Evolutionary conservation across 2,888 invertebrate species (phyloP), one percentile per base, ranked within the genome.

Genomic region (Philaethria dido): DNA sequence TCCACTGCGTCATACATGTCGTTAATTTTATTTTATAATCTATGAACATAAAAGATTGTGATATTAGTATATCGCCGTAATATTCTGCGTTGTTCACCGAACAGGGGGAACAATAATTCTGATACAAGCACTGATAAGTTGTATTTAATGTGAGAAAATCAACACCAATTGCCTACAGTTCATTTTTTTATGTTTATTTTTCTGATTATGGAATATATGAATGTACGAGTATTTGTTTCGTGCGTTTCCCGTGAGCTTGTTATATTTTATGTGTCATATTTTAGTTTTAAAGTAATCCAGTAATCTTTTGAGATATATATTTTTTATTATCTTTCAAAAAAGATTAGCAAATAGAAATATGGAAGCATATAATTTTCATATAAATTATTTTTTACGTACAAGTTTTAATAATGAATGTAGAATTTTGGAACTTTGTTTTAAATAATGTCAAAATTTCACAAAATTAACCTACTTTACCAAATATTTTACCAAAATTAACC

Each of bases 131-230:
- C 73, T 75, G 81, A 82, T 85, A 82, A 80, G 74, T 74, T 71
- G 71, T 64, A 74, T 76, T 70, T 85, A 80, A 85, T 86, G 84
- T 87, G 85, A 77, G 84, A 85, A 84, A 79, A 77, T 78, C 69
- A 74, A 77, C 75, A 71, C 59, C 13, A 50, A 68, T 63, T 44
- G 57, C 48, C 13, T 55, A 59, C 52, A 52, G 33, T 47, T 20
- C 5, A 42, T 11, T 42, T 57, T 54, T 68, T 47, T 13, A 44
- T 62, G 29, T 48, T 64, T 55, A 6, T 16, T 62, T 42, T 42
- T 36, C 18, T 55, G 0, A 22, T 52, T 65, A 44, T 52, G 16
- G 16, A 11, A 11, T 52, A 16, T 33, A 29, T 29, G 11, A 8
- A 29, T 29, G 16, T 16, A 22, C 6, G 6, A n/a, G n/a, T 29